phyloP scores from a whole-genome alignment of 2,797 vertebrate genomes.

The Columba guinea region DNA sequence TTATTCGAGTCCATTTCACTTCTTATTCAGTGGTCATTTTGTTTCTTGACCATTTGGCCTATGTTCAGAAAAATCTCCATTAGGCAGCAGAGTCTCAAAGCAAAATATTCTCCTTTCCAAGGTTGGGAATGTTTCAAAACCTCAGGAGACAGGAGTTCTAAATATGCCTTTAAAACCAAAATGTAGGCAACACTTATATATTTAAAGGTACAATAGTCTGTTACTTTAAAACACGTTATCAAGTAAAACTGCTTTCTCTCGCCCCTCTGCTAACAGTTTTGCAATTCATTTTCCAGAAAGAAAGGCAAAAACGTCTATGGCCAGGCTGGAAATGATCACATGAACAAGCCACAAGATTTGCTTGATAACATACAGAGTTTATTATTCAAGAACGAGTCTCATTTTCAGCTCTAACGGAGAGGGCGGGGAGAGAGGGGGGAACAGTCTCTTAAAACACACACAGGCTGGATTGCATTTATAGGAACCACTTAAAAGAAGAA shows the following conservation, averaged over 20 bases:
- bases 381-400: slow-evolving; percentile 49
- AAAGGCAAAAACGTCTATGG: slow-evolving; percentile 50
- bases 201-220: neutral
- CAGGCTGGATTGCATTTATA: neutral
- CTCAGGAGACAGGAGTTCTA: neutral
- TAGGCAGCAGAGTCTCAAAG: slow-evolving; percentile 5
- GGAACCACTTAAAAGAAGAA: neutral
- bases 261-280: slow-evolving; percentile 56
- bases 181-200: neutral
- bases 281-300: slow-evolving; percentile 57
- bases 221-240: neutral
- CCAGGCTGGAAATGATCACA: slow-evolving; percentile 56
- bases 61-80: slow-evolving; percentile 36
- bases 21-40: slow-evolving; percentile 44
- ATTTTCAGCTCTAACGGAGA: slow-evolving; percentile 53
- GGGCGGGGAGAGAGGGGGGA: slow-evolving; percentile 46
- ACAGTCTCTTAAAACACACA: slow-evolving; percentile 26
- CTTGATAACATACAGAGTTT: slow-evolving; percentile 73
- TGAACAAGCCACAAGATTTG: slow-evolving; percentile 70
- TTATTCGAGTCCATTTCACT: slow-evolving; percentile 41
- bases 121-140: neutral
- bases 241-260: slow-evolving; percentile 45
- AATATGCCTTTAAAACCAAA: neutral
- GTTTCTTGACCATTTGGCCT: slow-evolving; percentile 54
- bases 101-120: neutral